Conservation (phyloP, 2,113 vertebrate genomes). For the Ameiurus melas region DNA sequence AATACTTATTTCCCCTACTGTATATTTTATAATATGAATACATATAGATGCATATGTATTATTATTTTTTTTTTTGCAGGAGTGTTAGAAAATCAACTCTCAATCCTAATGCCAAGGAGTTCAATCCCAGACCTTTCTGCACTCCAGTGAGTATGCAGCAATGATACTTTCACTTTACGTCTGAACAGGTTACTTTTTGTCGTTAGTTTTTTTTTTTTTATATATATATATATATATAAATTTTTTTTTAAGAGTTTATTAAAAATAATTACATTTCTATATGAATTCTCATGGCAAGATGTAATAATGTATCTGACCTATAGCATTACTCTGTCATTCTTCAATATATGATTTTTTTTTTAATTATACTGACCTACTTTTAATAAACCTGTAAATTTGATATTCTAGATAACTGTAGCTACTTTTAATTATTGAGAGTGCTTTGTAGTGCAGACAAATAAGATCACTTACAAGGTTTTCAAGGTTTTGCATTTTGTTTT, state of each 20-base stretch:
- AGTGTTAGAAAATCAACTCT: no score
- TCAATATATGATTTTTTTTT: background rate
- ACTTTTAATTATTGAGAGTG: no score
- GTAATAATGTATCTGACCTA: background rate
- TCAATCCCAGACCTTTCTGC: conserved; percentile 91
- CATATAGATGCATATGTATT: no score
- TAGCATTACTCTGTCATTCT: background rate
- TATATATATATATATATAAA: no score
- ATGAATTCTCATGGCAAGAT: background rate
- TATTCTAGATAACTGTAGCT: background rate
- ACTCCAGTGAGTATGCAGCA: conserved; percentile 79
- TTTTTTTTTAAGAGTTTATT: background rate
- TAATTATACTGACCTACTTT: background rate
- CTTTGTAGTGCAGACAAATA: background rate
- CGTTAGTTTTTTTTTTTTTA: background rate
- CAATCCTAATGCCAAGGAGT: conserved; percentile 92
- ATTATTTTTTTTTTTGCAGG: no score
- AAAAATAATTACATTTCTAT: background rate
- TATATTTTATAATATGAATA: no score
- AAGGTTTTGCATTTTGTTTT: no score
- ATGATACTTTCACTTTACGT: background rate
- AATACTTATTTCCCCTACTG: no score
- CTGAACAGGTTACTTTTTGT: background rate
- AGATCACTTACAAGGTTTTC: no score
- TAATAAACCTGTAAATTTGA: background rate